Evolutionary conservation across 2,113 vertebrate species (phyloP), one percentile per base, ranked within the genome.

Genomic region (Apaloderma vittatum): DNA sequence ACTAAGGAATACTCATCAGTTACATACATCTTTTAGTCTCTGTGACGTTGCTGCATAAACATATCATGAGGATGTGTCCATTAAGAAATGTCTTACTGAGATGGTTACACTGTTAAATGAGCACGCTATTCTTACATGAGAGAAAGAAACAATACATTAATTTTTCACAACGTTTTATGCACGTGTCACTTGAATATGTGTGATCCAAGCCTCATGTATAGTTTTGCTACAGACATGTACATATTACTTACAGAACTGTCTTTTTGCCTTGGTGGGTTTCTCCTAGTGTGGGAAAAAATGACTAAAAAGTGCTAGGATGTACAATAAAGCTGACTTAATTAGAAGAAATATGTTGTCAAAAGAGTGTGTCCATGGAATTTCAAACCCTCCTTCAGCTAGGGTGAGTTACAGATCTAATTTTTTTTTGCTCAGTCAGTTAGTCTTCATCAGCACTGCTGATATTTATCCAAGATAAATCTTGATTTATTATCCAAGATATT

Each of bases 61-160:
- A 5, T 27, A 15, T 49, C 12, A 32, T 3, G 2, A 1, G 2
- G 13, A 84, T 1, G 4, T 70, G 15, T 7, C 59, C 9, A 21
- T 59, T 54, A 43, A n/a, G 30, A 62, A 9, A 2, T 43, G 72
- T 52, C 6, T 72, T 59, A 45, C 6, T 45, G 30, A 61, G 10
- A 13, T 40, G 1, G 19, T 17, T 65, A 45, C 15, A 45, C 0
- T 0, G 18, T 30, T 65, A 85, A 62, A 48, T 15, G 6, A 58
- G 2, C 5, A 52, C 27, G 8, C 2, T 70, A 16, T 82, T 51
- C 23, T 75, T 36, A 22, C 12, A 27, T 0, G 2, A 72, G 73
- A 72, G 20, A 36, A 77, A 36, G 1, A 52, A 34, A 15, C 65
- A 87, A 32, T 21, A 43, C 21, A 45, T 17, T 0, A 43, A 58